Evolutionary conservation across 2,113 vertebrate species (phyloP).

Genomic region (Indri indri): DNA sequence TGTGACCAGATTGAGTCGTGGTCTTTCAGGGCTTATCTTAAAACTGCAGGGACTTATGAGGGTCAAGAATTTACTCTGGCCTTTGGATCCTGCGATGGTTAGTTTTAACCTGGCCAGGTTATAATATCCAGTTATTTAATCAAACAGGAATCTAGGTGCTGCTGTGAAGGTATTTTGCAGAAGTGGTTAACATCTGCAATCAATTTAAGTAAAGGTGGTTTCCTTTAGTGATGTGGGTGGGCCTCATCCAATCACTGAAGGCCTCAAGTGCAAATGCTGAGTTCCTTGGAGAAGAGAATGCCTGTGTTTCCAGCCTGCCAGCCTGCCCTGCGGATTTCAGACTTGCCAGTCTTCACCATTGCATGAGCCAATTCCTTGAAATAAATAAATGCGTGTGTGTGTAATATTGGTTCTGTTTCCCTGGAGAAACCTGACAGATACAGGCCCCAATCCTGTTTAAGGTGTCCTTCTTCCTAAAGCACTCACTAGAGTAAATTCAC

Average conservation of each 20-base stretch:
- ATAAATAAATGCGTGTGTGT: neutral
- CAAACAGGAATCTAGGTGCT: neutral
- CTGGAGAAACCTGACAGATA: neutral
- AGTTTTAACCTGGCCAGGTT: neutral
- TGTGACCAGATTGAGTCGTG: neutral
- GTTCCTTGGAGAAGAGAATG: neutral
- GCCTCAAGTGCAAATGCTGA: neutral
- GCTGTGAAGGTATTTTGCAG: neutral
- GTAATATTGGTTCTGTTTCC: neutral
- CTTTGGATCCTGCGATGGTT: no score
- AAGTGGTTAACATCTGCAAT: neutral
- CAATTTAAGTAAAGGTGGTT: neutral
- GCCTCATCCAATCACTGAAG: neutral
- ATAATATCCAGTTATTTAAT: neutral
- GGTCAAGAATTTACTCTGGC: neutral
- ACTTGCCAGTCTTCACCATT: neutral
- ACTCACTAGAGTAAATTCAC: neutral
- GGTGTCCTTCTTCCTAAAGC: neutral
- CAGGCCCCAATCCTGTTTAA: rapidly evolving
- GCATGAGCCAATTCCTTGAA: neutral
- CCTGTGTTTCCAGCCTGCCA: neutral
- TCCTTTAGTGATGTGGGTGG: neutral
- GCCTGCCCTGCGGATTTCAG: neutral
- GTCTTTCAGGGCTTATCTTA: neutral
- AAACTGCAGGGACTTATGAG: neutral